Evolutionary conservation across 2,797 vertebrate genomes (phyloP).

Genomic region (Alexandromys oeconomus): DNA sequence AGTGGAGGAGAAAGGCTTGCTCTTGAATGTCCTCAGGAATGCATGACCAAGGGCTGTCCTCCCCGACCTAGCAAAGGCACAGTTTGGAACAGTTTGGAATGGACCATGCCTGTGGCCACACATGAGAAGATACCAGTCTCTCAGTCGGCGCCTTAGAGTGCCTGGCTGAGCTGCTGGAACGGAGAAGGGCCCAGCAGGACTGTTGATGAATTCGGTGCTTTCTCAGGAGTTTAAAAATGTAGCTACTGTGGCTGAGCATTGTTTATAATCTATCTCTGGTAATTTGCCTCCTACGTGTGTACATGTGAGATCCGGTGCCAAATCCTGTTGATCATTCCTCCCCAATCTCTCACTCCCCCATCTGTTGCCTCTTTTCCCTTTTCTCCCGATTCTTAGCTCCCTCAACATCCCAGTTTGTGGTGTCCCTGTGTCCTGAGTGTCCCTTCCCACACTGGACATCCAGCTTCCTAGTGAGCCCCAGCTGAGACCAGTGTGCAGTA

Average conservation of each 20-base stretch:
- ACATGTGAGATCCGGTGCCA: slow-evolving; percentile 69
- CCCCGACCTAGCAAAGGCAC: neutral
- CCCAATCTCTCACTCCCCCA: slow-evolving; percentile 72
- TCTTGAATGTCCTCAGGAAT: neutral
- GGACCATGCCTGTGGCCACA: neutral
- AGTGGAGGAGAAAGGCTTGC: neutral
- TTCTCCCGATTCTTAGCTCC: slow-evolving; percentile 27
- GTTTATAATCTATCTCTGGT: slow-evolving; percentile 76
- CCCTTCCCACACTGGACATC: neutral
- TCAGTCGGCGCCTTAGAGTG: slow-evolving; percentile 30
- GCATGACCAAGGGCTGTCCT: neutral
- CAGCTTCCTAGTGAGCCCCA: neutral
- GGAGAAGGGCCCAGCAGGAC: slow-evolving; percentile 65
- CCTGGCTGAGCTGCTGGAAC: slow-evolving; percentile 49
- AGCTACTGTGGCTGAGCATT: slow-evolving; percentile 68
- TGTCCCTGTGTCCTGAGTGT: slow-evolving; percentile 24
- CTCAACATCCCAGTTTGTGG: neutral
- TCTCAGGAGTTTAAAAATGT: slow-evolving; percentile 72
- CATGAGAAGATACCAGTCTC: slow-evolving; percentile 35
- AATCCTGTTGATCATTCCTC: slow-evolving; percentile 63
- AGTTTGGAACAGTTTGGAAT: slow-evolving; percentile 23
- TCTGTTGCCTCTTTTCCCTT: slow-evolving; percentile 71
- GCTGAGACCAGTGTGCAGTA: neutral
- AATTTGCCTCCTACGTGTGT: slow-evolving; percentile 74
- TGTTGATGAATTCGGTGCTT: slow-evolving; percentile 68